These are phyloP conservation scores for Aldabrachelys gigantea DNA, from an alignment of 2,113 vertebrate genomes.

Conservation along the genomic window DNA sequence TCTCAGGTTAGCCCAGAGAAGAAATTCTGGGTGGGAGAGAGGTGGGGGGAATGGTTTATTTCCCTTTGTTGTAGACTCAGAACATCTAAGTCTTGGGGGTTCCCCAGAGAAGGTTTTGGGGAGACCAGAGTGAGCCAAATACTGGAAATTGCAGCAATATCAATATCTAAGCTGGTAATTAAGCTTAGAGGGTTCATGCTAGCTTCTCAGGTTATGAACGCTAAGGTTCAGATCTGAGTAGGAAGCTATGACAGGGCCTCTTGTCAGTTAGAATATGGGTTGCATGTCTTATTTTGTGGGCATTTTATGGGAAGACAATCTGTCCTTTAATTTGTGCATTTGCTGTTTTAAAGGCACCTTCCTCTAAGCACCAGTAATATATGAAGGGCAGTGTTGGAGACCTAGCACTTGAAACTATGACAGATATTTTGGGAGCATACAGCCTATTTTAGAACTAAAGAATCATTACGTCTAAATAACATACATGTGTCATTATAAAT, in stretches of 20 bases:
- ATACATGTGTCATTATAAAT: background rate
- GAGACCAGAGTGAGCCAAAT: no score
- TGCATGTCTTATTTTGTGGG: background rate
- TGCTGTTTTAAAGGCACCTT: background rate
- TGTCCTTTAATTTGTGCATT: fast-evolving
- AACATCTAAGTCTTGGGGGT: no score
- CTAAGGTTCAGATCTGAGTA: no score
- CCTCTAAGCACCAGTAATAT: background rate
- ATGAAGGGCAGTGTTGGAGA: background rate
- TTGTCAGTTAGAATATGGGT: background rate
- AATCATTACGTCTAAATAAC: background rate
- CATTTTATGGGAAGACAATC: background rate
- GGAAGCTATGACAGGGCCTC: background rate
- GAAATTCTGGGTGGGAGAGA: no score
- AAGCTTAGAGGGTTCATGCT: no score
- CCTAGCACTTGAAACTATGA: background rate
- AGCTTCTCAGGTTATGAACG: no score
- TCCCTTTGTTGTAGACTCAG: no score
- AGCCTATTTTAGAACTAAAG: background rate
- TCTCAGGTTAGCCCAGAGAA: no score
- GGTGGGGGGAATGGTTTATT: no score
- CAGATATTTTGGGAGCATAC: background rate
- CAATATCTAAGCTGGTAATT: no score
- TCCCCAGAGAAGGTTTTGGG: no score
- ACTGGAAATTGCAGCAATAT: no score